Conservation (phyloP, 2,113 vertebrate genomes). For the Daboia siamensis region DNA sequence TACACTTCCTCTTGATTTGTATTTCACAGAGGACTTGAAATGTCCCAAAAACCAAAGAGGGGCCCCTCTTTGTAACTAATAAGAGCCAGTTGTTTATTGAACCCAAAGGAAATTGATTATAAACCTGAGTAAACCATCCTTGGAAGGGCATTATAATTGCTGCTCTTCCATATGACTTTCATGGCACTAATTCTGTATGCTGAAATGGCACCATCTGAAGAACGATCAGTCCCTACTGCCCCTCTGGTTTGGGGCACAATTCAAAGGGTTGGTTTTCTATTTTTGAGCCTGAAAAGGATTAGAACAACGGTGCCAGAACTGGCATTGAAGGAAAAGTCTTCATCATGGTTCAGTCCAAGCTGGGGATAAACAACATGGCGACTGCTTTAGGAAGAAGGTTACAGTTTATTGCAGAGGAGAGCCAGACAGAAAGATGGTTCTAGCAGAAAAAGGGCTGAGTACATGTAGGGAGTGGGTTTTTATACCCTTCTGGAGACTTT, state of each 20-base stretch:
- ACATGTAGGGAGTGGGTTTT: no score
- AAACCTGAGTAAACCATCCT: neutral
- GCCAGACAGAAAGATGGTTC: no score
- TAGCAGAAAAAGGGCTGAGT: no score
- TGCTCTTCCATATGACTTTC: neutral
- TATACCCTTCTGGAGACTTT: no score
- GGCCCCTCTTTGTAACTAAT: neutral
- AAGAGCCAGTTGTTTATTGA: neutral
- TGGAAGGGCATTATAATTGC: neutral
- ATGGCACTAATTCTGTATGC: neutral
- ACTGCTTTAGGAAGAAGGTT: no score
- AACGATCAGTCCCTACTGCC: neutral
- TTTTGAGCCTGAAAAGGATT: neutral
- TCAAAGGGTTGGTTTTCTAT: neutral
- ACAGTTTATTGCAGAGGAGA: no score
- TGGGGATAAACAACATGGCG: no score
- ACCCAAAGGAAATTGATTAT: accelerated
- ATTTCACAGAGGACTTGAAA: neutral
- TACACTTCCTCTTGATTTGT: neutral
- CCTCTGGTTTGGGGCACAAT: neutral
- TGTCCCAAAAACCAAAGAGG: neutral
- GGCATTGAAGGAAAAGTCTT: no score
- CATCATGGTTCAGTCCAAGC: no score
- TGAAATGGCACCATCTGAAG: neutral
- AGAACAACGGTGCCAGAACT: neutral